phyloP scores from a whole-genome alignment of 2,888 invertebrate species.

The Lutraria lutraria region DNA sequence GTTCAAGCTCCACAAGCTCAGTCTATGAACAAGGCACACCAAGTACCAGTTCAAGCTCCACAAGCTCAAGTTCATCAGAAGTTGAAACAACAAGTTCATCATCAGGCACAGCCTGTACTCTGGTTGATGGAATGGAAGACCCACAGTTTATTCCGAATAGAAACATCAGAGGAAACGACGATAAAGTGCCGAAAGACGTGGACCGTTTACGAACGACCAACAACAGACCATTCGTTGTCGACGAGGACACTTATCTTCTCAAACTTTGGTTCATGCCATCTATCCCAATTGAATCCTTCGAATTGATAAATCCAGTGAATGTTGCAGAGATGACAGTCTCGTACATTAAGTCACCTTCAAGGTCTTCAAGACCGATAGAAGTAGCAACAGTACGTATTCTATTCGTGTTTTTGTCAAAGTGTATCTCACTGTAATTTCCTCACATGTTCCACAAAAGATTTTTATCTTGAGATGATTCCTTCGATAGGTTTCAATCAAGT shows the following conservation, averaged over 20 bases:
- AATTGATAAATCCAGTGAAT: constrained; percentile 22
- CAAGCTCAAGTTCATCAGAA: too few relatives aligned
- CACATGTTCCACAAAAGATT: too few relatives aligned
- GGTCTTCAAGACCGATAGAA: constrained; percentile 19
- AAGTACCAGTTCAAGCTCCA: not conserved
- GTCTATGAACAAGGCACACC: not conserved
- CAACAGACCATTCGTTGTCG: constrained; percentile 27
- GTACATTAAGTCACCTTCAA: constrained; percentile 23
- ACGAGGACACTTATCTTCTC: constrained; percentile 19
- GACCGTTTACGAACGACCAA: constrained; percentile 36
- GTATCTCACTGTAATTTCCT: too few relatives aligned
- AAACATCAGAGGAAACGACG: constrained; percentile 26
- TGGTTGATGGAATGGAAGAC: constrained; percentile 26
- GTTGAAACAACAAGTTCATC: not conserved
- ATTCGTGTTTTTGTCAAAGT: not conserved
- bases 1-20: not conserved
- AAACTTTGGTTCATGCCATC: constrained; percentile 43
- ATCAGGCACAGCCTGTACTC: not conserved
- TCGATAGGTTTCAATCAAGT: too few relatives aligned
- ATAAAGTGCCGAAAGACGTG: constrained; percentile 7
- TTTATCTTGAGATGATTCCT: too few relatives aligned
- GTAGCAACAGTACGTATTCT: constrained; percentile 20
- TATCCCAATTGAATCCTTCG: constrained; percentile 27
- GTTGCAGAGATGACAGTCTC: constrained; percentile 37
- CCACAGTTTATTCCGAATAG: constrained; percentile 30